A percentile compares a stretch with the other conserved stretches of the same genome.
Evolutionary conservation across 2,888 invertebrate genomes (phyloP).

Genomic region (Apoda limacodes): DNA sequence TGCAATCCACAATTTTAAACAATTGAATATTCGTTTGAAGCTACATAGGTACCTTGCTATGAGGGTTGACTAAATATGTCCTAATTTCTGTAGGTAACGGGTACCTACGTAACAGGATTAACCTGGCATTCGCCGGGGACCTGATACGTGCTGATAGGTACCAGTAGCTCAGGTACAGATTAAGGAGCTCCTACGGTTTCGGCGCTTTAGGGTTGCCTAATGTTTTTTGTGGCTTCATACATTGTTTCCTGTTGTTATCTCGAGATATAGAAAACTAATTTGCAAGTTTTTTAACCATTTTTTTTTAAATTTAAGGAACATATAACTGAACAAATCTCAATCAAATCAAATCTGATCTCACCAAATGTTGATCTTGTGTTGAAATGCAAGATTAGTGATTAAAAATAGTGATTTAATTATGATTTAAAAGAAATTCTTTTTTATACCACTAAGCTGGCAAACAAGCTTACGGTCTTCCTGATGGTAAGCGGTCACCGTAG

Average conservation of each 20-base stretch:
- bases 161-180: slow-evolving; percentile 45
- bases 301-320: too few species aligned
- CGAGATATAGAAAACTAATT: too few species aligned
- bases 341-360: too few species aligned
- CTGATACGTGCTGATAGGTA: slow-evolving; percentile 27
- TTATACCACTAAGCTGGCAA: too few species aligned
- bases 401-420: not conserved
- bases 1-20: too few species aligned
- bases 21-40: too few species aligned
- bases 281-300: too few species aligned
- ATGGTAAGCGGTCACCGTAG: too few species aligned
- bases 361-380: not conserved
- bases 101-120: slow-evolving; percentile 49
- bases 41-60: too few species aligned
- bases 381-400: not conserved
- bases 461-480: too few species aligned
- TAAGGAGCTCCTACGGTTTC: slow-evolving; percentile 58
- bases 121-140: slow-evolving; percentile 28
- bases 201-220: slow-evolving; percentile 57
- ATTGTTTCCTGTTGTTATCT: not conserved
- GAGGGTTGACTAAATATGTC: slow-evolving; percentile 26
- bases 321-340: too few species aligned
- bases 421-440: too few species aligned
- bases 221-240: slow-evolving; percentile 35
- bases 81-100: slow-evolving; percentile 33